A percentile compares a stretch with the other conserved stretches of the same genome.
Evolutionary conservation across 2,888 invertebrate genomes (phyloP).

Genomic region (Drosophila basisetae): DNA sequence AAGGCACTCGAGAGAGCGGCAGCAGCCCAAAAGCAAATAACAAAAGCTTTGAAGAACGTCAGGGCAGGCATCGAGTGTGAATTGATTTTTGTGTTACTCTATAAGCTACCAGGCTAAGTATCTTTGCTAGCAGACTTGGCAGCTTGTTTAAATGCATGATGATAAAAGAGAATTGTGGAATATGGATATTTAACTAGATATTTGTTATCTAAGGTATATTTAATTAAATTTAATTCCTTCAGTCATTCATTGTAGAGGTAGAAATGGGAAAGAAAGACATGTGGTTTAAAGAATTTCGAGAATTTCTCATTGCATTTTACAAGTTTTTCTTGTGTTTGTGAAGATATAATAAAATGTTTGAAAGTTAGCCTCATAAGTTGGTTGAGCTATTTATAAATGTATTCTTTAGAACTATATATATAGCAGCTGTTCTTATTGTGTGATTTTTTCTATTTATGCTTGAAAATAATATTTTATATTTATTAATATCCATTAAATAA

Average conservation of each 20-base stretch:
- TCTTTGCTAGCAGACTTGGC: background rate
- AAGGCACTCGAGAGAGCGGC: constrained; percentile 63
- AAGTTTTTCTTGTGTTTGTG: background rate
- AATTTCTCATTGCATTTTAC: background rate
- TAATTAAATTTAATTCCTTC: background rate
- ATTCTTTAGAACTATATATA: background rate
- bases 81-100: constrained; percentile 77
- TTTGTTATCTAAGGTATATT: background rate
- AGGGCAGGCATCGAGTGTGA: constrained; percentile 77
- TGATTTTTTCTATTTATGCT: background rate
- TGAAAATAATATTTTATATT: background rate
- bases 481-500: background rate
- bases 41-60: constrained; percentile 66
- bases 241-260: background rate
- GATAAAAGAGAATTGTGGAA: background rate
- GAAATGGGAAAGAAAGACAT: background rate
- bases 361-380: background rate
- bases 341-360: background rate
- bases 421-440: background rate
- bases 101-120: background rate
- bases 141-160: background rate
- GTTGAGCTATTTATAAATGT: background rate
- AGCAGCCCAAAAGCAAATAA: constrained; percentile 70
- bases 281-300: background rate
- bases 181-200: background rate